Conservation (phyloP, 1,140 invertebrate species). For the Achroia grisella region DNA sequence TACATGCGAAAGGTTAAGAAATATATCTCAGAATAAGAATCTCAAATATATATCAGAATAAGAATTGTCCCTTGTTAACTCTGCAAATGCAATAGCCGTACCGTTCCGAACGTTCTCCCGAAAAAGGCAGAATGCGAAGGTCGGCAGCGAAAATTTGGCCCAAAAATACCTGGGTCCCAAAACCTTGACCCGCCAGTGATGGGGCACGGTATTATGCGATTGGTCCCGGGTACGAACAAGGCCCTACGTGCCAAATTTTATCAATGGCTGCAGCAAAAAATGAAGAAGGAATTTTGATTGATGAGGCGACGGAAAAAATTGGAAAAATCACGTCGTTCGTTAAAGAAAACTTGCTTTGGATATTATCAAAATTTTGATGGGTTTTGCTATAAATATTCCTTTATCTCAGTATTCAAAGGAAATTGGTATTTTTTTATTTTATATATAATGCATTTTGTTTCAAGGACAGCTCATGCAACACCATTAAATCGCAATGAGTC, state of each 20-base stretch:
- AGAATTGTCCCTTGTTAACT: not conserved
- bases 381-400: no score
- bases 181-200: conserved; percentile 31
- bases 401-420: no score
- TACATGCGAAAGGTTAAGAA: no score
- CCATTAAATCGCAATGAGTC: no score
- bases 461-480: no score
- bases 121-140: conserved; percentile 7
- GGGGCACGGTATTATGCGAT: conserved; percentile 20
- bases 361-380: no score
- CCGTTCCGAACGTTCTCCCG: conserved; percentile 3
- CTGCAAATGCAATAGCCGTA: conserved; percentile 2
- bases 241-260: conserved; percentile 28
- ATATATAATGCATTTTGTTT: no score
- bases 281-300: conserved; percentile 13
- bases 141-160: conserved; percentile 8
- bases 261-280: conserved; percentile 13
- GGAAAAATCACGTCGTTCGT: no score
- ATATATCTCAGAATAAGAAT: no score
- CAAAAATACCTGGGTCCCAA: conserved; percentile 15
- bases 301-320: conserved; percentile 2
- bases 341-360: no score
- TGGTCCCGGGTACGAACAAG: conserved; percentile 15
- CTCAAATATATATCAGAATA: no score
- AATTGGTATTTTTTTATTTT: no score